A percentile compares a stretch with the other conserved stretches of the same genome.
Conservation (phyloP, 2,113 vertebrate species). For the Erythrolamprus reginae region DNA sequence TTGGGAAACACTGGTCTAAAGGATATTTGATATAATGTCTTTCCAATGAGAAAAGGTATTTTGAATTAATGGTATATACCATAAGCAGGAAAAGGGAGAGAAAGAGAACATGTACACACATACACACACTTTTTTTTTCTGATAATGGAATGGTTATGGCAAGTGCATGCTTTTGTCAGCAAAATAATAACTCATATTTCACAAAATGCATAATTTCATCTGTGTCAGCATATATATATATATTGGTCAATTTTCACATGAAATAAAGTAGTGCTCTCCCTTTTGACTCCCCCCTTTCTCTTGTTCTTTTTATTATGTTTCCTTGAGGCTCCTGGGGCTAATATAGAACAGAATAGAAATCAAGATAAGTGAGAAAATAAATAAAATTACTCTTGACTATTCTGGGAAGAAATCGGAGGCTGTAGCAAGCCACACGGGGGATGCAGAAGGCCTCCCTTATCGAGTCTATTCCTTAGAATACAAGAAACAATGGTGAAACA, state of each 20-base stretch:
- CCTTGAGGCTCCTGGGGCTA: neutral
- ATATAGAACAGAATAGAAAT: neutral
- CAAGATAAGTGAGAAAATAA: constrained; percentile 10
- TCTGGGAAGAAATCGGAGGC: neutral
- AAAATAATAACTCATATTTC: neutral
- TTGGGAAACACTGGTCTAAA: too few relatives aligned
- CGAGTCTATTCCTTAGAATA: neutral
- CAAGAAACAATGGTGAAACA: neutral
- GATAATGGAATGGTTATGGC: neutral
- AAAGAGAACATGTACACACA: neutral
- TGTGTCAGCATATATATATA: neutral
- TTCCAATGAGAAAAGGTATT: neutral
- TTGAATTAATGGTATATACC: neutral
- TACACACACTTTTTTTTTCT: neutral
- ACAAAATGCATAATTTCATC: neutral
- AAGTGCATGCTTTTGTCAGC: neutral
- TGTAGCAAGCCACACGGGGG: neutral
- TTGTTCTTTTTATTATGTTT: neutral
- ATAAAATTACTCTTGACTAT: neutral
- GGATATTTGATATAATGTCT: neutral
- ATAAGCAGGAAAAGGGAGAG: neutral
- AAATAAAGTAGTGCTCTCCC: neutral
- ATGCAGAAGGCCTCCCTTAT: neutral
- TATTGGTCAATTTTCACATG: neutral
- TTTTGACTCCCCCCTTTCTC: neutral